These are phyloP conservation scores for Diachrysia chrysitis DNA, from an alignment of 2,888 invertebrate genomes.

Conservation along the genomic window DNA sequence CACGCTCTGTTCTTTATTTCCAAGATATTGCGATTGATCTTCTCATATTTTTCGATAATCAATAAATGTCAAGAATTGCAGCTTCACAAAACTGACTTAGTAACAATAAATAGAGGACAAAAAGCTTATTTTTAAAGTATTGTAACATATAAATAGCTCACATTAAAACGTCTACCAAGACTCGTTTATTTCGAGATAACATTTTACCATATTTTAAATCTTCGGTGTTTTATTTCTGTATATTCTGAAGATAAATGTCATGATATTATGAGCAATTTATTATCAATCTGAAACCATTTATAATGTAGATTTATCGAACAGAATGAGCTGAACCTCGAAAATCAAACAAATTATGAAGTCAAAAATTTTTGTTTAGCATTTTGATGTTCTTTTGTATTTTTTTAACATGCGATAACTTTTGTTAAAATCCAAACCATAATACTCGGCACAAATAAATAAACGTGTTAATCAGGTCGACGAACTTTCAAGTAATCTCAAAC, in stretches of 20 bases:
- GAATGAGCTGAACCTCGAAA: constrained; percentile 31
- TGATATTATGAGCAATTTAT: constrained; percentile 37
- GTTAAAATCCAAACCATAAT: too few species aligned
- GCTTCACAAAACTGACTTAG: not conserved
- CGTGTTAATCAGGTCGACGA: not conserved
- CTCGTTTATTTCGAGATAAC: constrained; percentile 18
- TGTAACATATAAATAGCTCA: constrained; percentile 13
- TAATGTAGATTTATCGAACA: constrained; percentile 13
- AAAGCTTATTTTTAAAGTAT: not conserved
- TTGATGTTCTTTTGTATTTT: constrained; percentile 17
- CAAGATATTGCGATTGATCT: not conserved
- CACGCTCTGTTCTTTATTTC: not conserved
- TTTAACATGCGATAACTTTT: too few species aligned
- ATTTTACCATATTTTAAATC: constrained; percentile 24
- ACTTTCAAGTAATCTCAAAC: constrained; percentile 3
- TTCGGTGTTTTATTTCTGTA: constrained; percentile 12
- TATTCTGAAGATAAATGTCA: constrained; percentile 23
- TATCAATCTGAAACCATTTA: constrained; percentile 29
- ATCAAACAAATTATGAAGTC: constrained; percentile 13
- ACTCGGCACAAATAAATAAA: not conserved
- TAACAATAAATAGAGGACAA: too few species aligned
- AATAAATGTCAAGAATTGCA: not conserved
- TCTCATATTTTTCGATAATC: not conserved
- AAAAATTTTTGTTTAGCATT: constrained; percentile 22
- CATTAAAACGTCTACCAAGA: constrained; percentile 20